These are phyloP conservation scores for Ephialtes manifestator DNA, from an alignment of 2,888 invertebrate genomes.

Conservation along the genomic window DNA sequence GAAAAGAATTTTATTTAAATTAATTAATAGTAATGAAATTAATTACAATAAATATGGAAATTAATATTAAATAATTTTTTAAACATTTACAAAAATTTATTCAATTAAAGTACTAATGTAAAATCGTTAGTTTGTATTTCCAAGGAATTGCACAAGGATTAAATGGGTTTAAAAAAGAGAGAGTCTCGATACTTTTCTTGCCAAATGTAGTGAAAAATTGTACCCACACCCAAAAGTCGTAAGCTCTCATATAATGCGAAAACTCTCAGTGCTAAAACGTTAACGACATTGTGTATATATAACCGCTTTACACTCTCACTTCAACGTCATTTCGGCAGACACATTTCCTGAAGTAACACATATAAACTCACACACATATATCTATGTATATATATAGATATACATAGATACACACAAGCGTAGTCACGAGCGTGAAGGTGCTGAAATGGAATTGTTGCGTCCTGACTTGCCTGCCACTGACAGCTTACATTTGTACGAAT, in stretches of 20 bases:
- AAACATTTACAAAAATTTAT: no score
- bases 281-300: slow-evolving; percentile 48
- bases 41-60: no score
- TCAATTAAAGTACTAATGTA: not conserved
- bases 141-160: slow-evolving; percentile 12
- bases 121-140: slow-evolving; percentile 1
- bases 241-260: slow-evolving; percentile 6
- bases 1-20: no score
- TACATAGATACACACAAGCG: slow-evolving; percentile 27
- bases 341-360: slow-evolving; percentile 44
- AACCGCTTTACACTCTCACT: slow-evolving; percentile 31
- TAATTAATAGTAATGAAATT: no score
- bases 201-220: slow-evolving; percentile 81
- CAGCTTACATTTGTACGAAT: slow-evolving; percentile 84
- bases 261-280: slow-evolving; percentile 43
- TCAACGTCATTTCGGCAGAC: slow-evolving; percentile 21
- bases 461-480: slow-evolving; percentile 79
- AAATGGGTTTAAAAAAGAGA: slow-evolving; percentile 50
- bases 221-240: slow-evolving; percentile 62
- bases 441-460: slow-evolving; percentile 76
- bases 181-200: slow-evolving; percentile 70
- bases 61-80: no score
- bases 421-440: slow-evolving; percentile 77
- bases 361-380: slow-evolving; percentile 25
- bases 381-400: slow-evolving; percentile 15